Evolutionary conservation across 2,113 vertebrate species (phyloP).

Genomic region (Xiphorhynchus elegans): DNA sequence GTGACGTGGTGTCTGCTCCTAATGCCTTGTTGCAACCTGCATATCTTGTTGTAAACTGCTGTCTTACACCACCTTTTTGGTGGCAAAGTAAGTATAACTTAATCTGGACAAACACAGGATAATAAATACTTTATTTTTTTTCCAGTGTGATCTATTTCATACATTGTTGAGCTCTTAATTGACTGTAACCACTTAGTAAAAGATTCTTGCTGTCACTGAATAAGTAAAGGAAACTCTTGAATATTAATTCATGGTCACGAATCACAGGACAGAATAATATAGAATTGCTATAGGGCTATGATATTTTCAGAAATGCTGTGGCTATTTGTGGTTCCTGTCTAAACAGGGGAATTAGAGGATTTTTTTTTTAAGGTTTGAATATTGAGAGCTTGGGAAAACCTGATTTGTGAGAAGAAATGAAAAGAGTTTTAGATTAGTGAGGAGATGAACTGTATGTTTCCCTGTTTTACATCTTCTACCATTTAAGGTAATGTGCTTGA

Average conservation of each 20-base stretch:
- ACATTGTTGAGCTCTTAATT: constrained; percentile 36
- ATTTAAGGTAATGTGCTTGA: background rate
- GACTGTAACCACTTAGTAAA: background rate
- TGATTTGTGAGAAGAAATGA: background rate
- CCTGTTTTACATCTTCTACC: background rate
- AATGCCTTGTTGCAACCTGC: background rate
- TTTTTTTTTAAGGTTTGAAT: background rate
- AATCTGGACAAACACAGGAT: background rate
- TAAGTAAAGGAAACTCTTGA: background rate
- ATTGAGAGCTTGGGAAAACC: background rate
- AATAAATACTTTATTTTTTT: background rate
- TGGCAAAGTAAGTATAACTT: background rate
- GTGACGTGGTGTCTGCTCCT: background rate
- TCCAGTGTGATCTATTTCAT: background rate
- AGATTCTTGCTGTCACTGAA: background rate
- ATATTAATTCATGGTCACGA: background rate
- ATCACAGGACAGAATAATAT: background rate
- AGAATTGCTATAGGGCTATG: background rate
- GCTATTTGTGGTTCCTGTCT: background rate
- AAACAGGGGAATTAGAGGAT: background rate
- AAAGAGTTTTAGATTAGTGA: background rate
- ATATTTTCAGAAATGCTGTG: background rate
- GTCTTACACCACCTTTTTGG: background rate
- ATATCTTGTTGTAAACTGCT: background rate
- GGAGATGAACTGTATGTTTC: background rate